phyloP scores from a whole-genome alignment of 2,113 vertebrate species.

The Cololabis saira region DNA sequence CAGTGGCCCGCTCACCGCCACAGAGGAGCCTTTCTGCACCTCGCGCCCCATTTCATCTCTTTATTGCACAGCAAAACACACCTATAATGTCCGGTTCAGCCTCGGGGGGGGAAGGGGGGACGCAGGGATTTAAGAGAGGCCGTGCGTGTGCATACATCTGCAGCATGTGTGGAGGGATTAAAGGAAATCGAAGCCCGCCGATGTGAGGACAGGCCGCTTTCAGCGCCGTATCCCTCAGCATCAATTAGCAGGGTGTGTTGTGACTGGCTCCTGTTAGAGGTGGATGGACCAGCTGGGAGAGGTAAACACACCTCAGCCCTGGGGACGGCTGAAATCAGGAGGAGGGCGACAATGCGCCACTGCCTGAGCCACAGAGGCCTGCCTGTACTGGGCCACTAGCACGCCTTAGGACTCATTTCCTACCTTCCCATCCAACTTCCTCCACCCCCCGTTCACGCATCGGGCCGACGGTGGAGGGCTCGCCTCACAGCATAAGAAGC shows the following conservation, averaged over 20 bases:
- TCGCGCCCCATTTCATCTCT: conserved; percentile 67
- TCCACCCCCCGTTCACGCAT: conserved; percentile 54
- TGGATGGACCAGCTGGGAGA: conserved; percentile 69
- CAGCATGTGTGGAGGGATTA: conserved; percentile 43
- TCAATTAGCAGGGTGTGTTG: conserved; percentile 81
- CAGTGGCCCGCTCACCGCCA: conserved; percentile 67
- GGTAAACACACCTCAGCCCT: conserved; percentile 72
- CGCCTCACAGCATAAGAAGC: conserved; percentile 57
- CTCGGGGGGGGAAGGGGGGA: conserved; percentile 38
- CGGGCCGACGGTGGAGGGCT: conserved; percentile 64
- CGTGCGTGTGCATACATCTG: conserved; percentile 25
- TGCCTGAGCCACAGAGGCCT: conserved; percentile 70
- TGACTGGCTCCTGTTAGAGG: conserved; percentile 65
- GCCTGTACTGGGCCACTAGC: conserved; percentile 66
- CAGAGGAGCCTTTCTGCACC: conserved; percentile 78
- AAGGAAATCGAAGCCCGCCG: conserved; percentile 59
- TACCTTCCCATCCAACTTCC: conserved; percentile 83
- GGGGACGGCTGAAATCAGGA: conserved; percentile 60
- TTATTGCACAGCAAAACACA: conserved; percentile 71
- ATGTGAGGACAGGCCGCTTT: conserved; percentile 76
- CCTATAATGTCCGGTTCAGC: conserved; percentile 78
- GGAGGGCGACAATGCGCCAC: conserved; percentile 70
- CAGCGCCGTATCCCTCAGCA: conserved; percentile 66
- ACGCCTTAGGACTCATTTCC: conserved; percentile 80
- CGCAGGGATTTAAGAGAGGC: conserved; percentile 39